Evolutionary conservation across 2,888 invertebrate genomes (phyloP), one percentile per base, ranked within the genome.

Genomic region (Loripinus fragilis): DNA sequence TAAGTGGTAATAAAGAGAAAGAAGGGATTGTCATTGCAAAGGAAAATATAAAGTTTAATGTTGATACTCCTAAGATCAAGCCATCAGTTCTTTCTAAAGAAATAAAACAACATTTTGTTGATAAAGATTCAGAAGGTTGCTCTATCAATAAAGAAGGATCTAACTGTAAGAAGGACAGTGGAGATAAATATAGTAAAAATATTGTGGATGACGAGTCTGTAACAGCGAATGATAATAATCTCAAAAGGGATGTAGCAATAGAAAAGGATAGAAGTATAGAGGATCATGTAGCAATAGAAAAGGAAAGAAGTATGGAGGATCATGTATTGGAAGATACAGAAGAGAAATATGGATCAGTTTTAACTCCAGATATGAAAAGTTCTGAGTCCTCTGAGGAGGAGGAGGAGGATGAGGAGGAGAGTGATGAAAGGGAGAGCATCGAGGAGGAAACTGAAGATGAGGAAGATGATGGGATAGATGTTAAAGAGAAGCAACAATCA

Each of bases 1-100:
- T 72, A 65, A 45, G 69, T 66, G 50, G 67, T 45, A 55, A 48
- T 55, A 71, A 75, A 71, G 35, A 67, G 71, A 75, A 50, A 76
- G 65, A 69, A 33, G 33, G 28, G 17, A 28, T 17, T 25, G 25
- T 2, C 23, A 52, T 5, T 25, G 52, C 5, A 2, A 52, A 52
- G 25, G 48, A 48, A 48, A 48, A 52, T 25, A 8, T 7, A 5
- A 23, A 23, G n/a, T 25, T 23, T 2, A 23, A 7, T 5, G 52
- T 20, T 52, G 23, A 7, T 25, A n/a, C 23, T 25, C 52, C 52
- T 8, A n/a, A 3, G 25, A 3, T 23, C 25, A 52, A 52, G 25
- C n/a, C n/a, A n/a, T n/a, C n/a, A n/a, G 52, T 52, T n/a, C 12
- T 25, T 23, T 25, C 25, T 8, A 52, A 52, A 25, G 52, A 52